These are phyloP conservation scores for Cervus canadensis DNA, from an alignment of 2,113 vertebrate species.

Conservation along the genomic window DNA sequence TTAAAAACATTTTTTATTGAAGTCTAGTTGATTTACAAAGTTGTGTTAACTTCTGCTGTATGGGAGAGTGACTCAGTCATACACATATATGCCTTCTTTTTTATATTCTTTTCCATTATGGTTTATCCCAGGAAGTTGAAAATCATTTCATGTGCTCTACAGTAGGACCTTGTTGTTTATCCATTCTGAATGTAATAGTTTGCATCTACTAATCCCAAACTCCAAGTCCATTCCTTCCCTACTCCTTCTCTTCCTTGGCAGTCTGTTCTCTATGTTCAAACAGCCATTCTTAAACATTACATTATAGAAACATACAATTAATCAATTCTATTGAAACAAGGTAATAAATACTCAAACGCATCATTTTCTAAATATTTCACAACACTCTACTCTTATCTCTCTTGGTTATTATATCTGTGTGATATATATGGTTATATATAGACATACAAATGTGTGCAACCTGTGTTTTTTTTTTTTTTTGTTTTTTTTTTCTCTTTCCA, in stretches of 20 bases:
- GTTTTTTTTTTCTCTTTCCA: neutral
- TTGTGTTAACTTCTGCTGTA: neutral
- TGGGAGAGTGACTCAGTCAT: neutral
- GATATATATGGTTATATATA: neutral
- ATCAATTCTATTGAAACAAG: neutral
- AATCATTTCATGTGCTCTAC: neutral
- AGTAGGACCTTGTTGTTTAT: neutral
- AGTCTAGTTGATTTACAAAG: neutral
- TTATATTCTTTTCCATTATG: neutral
- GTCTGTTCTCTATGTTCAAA: neutral
- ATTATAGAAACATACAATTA: neutral
- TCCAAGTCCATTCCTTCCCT: neutral
- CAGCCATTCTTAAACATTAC: neutral
- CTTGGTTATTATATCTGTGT: rapidly evolving
- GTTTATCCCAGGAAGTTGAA: neutral
- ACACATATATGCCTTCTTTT: neutral
- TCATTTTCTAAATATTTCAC: neutral
- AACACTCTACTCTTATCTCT: neutral
- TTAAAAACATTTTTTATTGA: neutral
- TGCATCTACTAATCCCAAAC: neutral
- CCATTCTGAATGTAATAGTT: neutral
- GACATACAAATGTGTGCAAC: neutral
- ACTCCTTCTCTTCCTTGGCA: neutral
- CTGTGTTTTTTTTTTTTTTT: no score
- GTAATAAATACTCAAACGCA: neutral